phyloP scores from a whole-genome alignment of 2,888 invertebrate genomes.

The Meta bourneti region DNA sequence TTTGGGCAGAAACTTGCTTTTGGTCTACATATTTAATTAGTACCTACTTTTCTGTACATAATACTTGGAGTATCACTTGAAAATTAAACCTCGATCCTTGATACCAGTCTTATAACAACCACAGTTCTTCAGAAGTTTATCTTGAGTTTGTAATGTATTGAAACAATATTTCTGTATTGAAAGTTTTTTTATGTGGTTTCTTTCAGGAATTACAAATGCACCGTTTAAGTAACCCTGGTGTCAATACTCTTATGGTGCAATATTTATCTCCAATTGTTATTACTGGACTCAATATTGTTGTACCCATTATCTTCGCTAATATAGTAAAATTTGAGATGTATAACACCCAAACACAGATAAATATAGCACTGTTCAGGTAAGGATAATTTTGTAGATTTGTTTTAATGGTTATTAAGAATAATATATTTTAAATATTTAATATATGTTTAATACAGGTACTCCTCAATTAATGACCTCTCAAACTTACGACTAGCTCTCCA shows the following conservation, averaged over 20 bases:
- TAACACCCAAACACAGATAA: conserved; percentile 64
- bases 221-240: conserved; percentile 43
- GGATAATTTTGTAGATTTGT: neutral
- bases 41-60: too few relatives aligned
- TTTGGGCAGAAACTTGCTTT: too few relatives aligned
- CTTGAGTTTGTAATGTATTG: neutral
- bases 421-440: too few relatives aligned
- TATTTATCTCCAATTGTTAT: conserved; percentile 65
- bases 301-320: conserved; percentile 58
- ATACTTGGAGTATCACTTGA: too few relatives aligned
- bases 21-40: too few relatives aligned
- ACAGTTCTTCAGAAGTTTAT: too few relatives aligned
- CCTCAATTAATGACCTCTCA: too few relatives aligned
- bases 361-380: conserved; percentile 68
- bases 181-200: neutral
- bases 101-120: too few relatives aligned
- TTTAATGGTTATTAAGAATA: neutral
- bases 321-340: conserved; percentile 64
- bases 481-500: too few relatives aligned
- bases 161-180: neutral
- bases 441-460: too few relatives aligned
- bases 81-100: too few relatives aligned
- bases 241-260: conserved; percentile 54
- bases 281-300: conserved; percentile 60
- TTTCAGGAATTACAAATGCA: conserved; percentile 45